Base-by-base conservation (phyloP, 1,140 invertebrate genomes). In the Aricia agestis region DNA sequence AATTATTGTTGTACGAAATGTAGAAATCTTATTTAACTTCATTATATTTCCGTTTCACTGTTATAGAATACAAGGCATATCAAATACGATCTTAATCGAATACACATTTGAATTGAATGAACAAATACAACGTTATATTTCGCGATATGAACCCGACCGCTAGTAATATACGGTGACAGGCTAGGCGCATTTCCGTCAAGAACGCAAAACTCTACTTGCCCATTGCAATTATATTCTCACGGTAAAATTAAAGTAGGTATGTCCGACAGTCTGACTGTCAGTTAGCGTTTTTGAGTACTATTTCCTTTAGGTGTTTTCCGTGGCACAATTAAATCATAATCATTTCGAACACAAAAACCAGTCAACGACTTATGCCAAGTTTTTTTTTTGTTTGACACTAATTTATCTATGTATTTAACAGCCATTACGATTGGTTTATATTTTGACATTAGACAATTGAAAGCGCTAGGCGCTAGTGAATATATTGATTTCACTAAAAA, bases 91-190 rank as follows among this genome's bases (percentile, higher is more conserved):
- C 76, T 71, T 77, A 73, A 77, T 75, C 73, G 70, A 72, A 74
- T 68, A 68, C 70, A 78, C 72, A 75, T 75, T 75, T 78, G 76
- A 78, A 78, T 75, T 78, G 74, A 78, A 78, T 75, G 76, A 66
- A 68, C 75, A 73, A 72, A 75, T 77, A 74, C 76, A 75, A 75
- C 72, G 73, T 77, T 71, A 75, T 78, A 78, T 74, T 72, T 73
- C 72, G 69, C 72, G 74, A 74, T 74, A 75, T 72, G 72, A 69
- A 57, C 74, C 72, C 67, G 70, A 68, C 36, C n/a, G 69, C 71
- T 74, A 72, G 65, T 71, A 69, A 77, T 59, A 52, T 72, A 78
- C 70, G 66, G 66, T 67, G 72, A 72, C 69, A 72, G 65, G 61
- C 17, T 63, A 19, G 17, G 18, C 11, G 59, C 18, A 17, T 63